phyloP scores from a whole-genome alignment of 1,140 invertebrate species.

The Ylistrum balloti region DNA sequence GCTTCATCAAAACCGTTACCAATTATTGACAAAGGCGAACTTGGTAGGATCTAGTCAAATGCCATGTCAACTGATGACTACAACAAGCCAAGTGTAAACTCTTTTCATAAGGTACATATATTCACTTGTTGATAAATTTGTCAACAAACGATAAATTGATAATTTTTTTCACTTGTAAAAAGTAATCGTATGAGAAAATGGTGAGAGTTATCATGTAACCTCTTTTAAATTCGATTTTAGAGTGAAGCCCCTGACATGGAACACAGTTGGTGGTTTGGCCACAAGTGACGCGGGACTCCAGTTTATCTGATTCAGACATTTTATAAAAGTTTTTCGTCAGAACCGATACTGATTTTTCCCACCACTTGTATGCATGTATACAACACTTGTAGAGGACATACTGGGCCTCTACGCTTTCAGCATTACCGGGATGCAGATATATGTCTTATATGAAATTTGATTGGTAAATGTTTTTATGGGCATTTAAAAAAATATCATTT shows the following conservation, averaged over 20 bases:
- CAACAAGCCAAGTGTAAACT: neutral
- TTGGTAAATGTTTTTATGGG: slow-evolving; percentile 31
- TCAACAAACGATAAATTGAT: slow-evolving; percentile 35
- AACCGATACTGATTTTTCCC: slow-evolving; percentile 33
- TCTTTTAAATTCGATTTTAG: slow-evolving; percentile 40
- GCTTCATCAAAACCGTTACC: neutral
- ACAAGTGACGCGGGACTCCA: slow-evolving; percentile 30
- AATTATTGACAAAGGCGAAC: neutral
- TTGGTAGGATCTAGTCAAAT: neutral
- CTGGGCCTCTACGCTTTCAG: neutral
- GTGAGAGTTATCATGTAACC: slow-evolving; percentile 33
- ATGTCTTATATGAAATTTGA: slow-evolving; percentile 13
- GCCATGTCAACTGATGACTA: neutral
- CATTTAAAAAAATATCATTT: slow-evolving; percentile 40
- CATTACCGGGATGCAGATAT: slow-evolving; percentile 6
- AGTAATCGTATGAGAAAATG: slow-evolving; percentile 35
- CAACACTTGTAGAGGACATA: slow-evolving; percentile 36
- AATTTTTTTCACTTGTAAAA: slow-evolving; percentile 29
- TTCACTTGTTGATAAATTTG: slow-evolving; percentile 39
- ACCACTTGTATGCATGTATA: neutral
- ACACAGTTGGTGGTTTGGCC: slow-evolving; percentile 18
- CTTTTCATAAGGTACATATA: neutral
- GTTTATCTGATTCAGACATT: slow-evolving; percentile 35
- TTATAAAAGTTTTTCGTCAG: slow-evolving; percentile 34
- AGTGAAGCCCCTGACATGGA: slow-evolving; percentile 2